A percentile compares a stretch with the other conserved stretches of the same genome.
phyloP scores from a whole-genome alignment of 1,140 invertebrate genomes.

The Drosophila kikkawai region DNA sequence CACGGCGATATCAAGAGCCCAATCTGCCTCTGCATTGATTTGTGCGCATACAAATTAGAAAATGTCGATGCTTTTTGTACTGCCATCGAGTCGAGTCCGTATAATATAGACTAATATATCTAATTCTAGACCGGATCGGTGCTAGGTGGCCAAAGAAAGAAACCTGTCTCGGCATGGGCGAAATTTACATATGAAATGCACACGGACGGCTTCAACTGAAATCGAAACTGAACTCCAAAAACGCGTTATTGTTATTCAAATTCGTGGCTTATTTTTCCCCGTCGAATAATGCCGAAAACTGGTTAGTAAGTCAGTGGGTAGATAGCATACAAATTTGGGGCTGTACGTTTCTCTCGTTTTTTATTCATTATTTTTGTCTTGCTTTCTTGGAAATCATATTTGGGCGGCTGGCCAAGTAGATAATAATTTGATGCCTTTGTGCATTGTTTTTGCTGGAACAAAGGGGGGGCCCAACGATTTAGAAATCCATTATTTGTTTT shows the following conservation, averaged over 20 bases:
- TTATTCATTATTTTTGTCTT: constrained; percentile 6
- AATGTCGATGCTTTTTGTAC: constrained; percentile 42
- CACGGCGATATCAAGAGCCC: constrained; percentile 8
- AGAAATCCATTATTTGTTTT: constrained; percentile 32
- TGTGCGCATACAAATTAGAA: constrained; percentile 68
- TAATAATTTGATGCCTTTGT: constrained; percentile 22
- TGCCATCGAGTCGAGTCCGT: constrained; percentile 33
- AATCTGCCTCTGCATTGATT: constrained; percentile 42
- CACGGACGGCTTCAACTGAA: constrained; percentile 63
- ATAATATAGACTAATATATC: constrained; percentile 61
- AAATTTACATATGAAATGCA: constrained; percentile 74
- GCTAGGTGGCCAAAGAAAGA: constrained; percentile 32
- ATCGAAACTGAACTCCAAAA: constrained; percentile 71
- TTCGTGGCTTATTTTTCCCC: constrained; percentile 35
- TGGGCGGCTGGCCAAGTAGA: constrained; percentile 49
- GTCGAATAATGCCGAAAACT: constrained; percentile 66
- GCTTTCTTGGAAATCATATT: constrained; percentile 34
- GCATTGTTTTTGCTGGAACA: constrained; percentile 17
- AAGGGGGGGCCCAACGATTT: background rate
- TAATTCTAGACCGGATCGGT: constrained; percentile 72
- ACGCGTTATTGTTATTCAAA: constrained; percentile 82
- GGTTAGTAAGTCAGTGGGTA: constrained; percentile 83
- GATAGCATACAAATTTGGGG: constrained; percentile 65
- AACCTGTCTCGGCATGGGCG: constrained; percentile 63
- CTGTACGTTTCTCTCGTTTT: constrained; percentile 18